Evolutionary conservation across 2,888 invertebrate genomes (phyloP), one percentile per base, ranked within the genome.

Genomic region (Thera britannica): DNA sequence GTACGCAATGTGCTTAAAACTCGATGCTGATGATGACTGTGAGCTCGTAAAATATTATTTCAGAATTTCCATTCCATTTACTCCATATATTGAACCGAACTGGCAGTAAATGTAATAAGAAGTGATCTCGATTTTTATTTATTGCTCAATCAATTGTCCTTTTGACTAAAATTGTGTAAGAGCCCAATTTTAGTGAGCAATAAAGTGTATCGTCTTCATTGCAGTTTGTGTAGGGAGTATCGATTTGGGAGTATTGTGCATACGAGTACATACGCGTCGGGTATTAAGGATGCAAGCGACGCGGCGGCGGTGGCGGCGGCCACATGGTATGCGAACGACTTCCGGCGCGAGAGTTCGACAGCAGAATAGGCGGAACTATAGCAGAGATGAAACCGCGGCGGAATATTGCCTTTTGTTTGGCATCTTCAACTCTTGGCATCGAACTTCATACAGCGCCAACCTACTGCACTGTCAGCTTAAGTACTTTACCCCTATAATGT

Each of bases 321-420:
- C 77, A 75, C 81, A 80, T 78, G 77, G 68, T 66, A 76, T 74
- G 80, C 72, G 78, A 90, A 90, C 87, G 81, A 85, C 90, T 90
- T 90, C 91, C 89, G 87, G 81, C 77, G 79, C 81, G 82, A 72
- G 81, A 84, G 82, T 86, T 87, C 84, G 82, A 85, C 85, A 83
- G 76, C 74, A 83, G 86, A 81, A 86, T 84, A 84, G 83, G 80
- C 89, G 87, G 87, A 88, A 88, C 86, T 83, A 87, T 88, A 88
- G 80, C 76, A 78, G 75, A 77, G 78, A 78, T 79, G 80, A 77
- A 83, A 80, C 81, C 83, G 76, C 84, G 81, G 76, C 80, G 80
- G 85, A 87, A 86, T 90, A 91, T 89, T 90, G 91, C 89, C 89
- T 88, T 88, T 92, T 92, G 90, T 91, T 91, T 93, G 93, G 92